Evolutionary conservation across 2,888 invertebrate species (phyloP).

Genomic region (Lasioglossum figueresi): DNA sequence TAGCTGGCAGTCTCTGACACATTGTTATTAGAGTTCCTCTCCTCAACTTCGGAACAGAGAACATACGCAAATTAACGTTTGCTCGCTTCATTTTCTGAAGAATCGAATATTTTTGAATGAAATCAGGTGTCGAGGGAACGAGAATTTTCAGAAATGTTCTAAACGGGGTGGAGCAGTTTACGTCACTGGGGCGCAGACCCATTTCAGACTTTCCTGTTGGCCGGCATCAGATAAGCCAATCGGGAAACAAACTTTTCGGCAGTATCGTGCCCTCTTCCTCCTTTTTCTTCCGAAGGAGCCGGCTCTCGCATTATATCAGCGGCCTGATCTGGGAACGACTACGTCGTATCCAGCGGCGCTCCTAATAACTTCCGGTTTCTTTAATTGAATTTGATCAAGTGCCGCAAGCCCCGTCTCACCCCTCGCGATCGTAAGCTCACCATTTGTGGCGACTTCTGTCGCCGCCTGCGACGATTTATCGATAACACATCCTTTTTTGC

Average conservation of each 20-base stretch:
- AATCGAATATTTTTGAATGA: slow-evolving; percentile 46
- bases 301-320: slow-evolving; percentile 67
- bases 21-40: slow-evolving; percentile 21
- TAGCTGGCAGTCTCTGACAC: not conserved
- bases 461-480: not conserved
- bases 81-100: not conserved
- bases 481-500: not conserved
- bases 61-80: not conserved
- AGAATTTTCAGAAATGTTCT: slow-evolving; percentile 47
- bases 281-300: slow-evolving; percentile 50
- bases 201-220: slow-evolving; percentile 70
- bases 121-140: slow-evolving; percentile 71
- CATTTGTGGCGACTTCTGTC: slow-evolving; percentile 20
- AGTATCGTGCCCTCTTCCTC: slow-evolving; percentile 61
- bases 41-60: not conserved
- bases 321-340: slow-evolving; percentile 59
- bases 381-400: slow-evolving; percentile 70
- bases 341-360: slow-evolving; percentile 52
- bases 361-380: slow-evolving; percentile 72
- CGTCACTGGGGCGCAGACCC: slow-evolving; percentile 65
- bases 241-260: slow-evolving; percentile 75
- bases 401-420: slow-evolving; percentile 3
- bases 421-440: slow-evolving; percentile 13
- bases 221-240: slow-evolving; percentile 74
- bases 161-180: slow-evolving; percentile 54